Base-by-base conservation (phyloP, 2,888 invertebrate genomes). In the Synergus itoensis region DNA sequence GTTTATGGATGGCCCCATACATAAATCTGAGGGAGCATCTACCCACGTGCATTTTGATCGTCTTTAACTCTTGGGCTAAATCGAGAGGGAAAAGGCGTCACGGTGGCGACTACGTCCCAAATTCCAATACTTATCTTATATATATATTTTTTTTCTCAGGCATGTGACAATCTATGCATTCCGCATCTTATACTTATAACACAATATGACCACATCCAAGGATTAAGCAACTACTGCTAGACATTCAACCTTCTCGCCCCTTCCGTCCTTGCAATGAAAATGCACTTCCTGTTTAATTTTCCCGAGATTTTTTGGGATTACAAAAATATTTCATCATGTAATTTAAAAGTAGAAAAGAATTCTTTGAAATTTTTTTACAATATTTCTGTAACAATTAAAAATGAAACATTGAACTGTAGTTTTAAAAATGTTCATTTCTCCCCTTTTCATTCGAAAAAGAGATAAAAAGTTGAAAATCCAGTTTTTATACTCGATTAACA, bases 41-140 rank as follows among this genome's bases (percentile, higher is more conserved):
- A 45, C 65, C 41, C 41, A 65, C 65, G 41, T 9, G n/a, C 28
- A 69, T 69, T 69, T 69, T 69, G n/a, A 21, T 4, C 16, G 45
- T 69, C 45, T 21, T 69, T 69, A 21, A 8, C n/a, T 14, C 53
- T n/a, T 45, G 67, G 5, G 48, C 69, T 69, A 69, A 69, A 41
- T 53, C n/a, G 45, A 69, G 28, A 48, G 28, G 48, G 16, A 45
- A 69, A 69, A 69, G 48, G 69, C 69, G 48, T 28, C 69, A 69
- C 45, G 1, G 69, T 48, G 48, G 69, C 69, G 69, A 48, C 48
- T 43, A 7, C 9, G 69, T 21, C 9, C 69, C 21, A n/a, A 64
- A n/a, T 64, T 64, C 41, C 41, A 16, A 40, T 41, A 21, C 40
- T 16, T 16, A n/a, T 36, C 40, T n/a, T 8, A 36, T 28, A 40